Conservation (phyloP, 2,888 invertebrate species). For the Rotaria magnacalcarata region DNA sequence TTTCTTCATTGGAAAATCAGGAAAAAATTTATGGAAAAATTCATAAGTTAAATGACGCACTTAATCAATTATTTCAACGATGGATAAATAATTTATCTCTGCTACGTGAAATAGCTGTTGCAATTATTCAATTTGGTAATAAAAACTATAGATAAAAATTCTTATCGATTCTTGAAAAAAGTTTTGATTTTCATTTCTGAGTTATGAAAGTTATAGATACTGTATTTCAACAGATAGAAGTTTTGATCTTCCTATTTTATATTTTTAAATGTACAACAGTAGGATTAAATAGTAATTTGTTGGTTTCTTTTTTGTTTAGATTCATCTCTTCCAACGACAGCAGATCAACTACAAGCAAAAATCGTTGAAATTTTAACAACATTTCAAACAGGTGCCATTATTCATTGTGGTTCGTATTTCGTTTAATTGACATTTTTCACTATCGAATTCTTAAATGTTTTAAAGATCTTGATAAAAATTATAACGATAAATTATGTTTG, state of each 20-base stretch:
- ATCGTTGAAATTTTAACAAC: background rate
- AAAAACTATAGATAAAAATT: slow-evolving; percentile 44
- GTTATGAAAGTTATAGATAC: no score
- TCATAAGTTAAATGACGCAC: background rate
- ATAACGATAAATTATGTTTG: slow-evolving; percentile 58
- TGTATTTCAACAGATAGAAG: no score
- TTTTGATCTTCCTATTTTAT: no score
- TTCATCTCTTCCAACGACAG: background rate
- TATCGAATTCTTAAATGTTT: slow-evolving; percentile 37
- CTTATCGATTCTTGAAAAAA: no score
- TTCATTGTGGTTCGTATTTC: background rate
- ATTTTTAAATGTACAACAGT: no score
- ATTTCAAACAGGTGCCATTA: background rate
- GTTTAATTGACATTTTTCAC: background rate
- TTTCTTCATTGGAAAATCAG: background rate
- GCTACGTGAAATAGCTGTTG: background rate
- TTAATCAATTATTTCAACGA: background rate
- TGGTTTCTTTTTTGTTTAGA: background rate
- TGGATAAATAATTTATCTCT: background rate
- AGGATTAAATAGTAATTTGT: no score
- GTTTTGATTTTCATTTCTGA: no score
- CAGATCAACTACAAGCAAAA: background rate
- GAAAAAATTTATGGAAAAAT: background rate
- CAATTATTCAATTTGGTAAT: slow-evolving; percentile 46
- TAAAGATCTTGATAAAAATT: slow-evolving; percentile 58